Percentiles rank a stretch among this genome's conserved stretches.
phyloP scores from a whole-genome alignment of 2,797 vertebrate genomes.

The Hippocampus kuda region DNA sequence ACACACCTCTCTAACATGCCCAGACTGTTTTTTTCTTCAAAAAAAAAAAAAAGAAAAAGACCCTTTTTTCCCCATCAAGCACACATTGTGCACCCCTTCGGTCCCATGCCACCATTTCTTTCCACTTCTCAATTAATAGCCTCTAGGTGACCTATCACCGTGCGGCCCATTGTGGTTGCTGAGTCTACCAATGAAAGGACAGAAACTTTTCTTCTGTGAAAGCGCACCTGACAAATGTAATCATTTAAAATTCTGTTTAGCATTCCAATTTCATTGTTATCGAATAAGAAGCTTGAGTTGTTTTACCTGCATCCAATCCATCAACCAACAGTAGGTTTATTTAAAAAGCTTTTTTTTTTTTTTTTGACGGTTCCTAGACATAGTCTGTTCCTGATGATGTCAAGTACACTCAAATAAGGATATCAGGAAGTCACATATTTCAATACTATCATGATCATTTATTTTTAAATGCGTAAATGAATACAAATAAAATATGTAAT shows the following conservation, averaged over 20 bases:
- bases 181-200: conserved; percentile 18
- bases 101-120: conserved; percentile 46
- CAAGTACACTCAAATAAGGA: too few relatives aligned
- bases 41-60: conserved; percentile 5
- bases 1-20: conserved; percentile 67
- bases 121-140: conserved; percentile 75
- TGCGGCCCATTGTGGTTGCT: conserved; percentile 22
- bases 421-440: too few relatives aligned
- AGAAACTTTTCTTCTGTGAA: neutral
- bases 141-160: conserved; percentile 62
- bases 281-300: neutral
- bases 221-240: neutral
- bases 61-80: conserved; percentile 48
- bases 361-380: too few relatives aligned
- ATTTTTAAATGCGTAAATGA: too few relatives aligned
- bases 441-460: too few relatives aligned
- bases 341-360: too few relatives aligned
- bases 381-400: too few relatives aligned
- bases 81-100: conserved; percentile 43
- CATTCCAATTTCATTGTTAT: neutral
- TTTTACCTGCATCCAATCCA: too few relatives aligned
- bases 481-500: too few relatives aligned
- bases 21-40: conserved; percentile 67
- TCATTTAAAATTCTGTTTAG: neutral
- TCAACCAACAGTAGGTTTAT: too few relatives aligned